Evolutionary conservation across 2,797 vertebrate species (phyloP), one percentile per base, ranked within the genome.

Genomic region (Sebastes kiyomatsui): DNA sequence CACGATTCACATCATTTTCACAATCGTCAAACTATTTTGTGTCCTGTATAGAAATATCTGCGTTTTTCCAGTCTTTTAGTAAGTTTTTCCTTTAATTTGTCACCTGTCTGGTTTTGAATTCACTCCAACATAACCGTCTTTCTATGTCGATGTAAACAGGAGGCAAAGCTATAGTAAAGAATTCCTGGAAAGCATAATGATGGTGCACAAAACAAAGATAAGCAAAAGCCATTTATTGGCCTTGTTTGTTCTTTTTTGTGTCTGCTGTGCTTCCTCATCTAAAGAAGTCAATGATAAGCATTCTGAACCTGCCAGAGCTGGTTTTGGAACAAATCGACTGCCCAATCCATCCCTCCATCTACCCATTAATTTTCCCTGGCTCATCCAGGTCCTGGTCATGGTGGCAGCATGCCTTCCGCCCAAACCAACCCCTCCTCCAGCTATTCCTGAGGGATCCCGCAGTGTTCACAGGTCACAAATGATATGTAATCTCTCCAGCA

Each of bases 241-340:
- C 49, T 38, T 74, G 65, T 76, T 80, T 73, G 32, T 75, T 72
- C 5, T 33, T 69, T 61, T 61, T 67, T 58, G 58, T 42, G 60
- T 85, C 12, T 58, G 35, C 67, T 72, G 25, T 66, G 67, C 27
- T 64, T 77, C 28, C 62, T 71, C 56, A 58, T 72, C 61, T 59
- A 25, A 67, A 61, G 20, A 79, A 61, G 49, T 75, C 77, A 75
- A 77, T 64, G 67, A 77, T 67, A 33, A 86, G 52, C 23, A 73
- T 84, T 81, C 49, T 75, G 38, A 67, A 79, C 20, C 66, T 84
- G 75, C 72, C 85, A 81, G 72, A 66, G 71, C 22, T 78, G 72
- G 72, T 62, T 77, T 32, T 65, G 55, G 42, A 83, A 83, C 72
- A 86, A 83, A 91, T 55, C 16, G 58, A 52, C 23, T 64, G 30